Percentiles rank a stretch among this genome's conserved stretches.
phyloP scores from a whole-genome alignment of 2,888 invertebrate genomes.

The Heliconius ismenius region DNA sequence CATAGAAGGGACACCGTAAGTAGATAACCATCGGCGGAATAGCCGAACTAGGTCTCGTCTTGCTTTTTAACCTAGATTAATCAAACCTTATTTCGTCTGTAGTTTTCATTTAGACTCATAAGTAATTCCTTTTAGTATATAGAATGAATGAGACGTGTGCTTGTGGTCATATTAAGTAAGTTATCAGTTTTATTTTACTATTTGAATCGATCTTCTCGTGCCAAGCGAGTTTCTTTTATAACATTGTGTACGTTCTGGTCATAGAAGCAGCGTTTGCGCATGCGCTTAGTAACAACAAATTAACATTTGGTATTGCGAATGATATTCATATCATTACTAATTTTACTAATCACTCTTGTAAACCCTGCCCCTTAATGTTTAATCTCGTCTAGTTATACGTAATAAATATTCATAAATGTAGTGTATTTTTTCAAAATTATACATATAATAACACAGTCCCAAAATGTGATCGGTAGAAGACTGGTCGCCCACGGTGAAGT shows the following conservation, averaged over 20 bases:
- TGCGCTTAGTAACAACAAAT: constrained; percentile 64
- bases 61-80: constrained; percentile 66
- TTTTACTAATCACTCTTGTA: constrained; percentile 35
- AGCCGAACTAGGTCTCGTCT: constrained; percentile 63
- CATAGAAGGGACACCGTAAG: constrained; percentile 59
- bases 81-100: constrained; percentile 64
- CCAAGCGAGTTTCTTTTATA: constrained; percentile 62
- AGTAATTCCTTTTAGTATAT: constrained; percentile 65
- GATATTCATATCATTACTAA: constrained; percentile 42
- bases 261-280: constrained; percentile 63
- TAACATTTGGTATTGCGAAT: constrained; percentile 54
- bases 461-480: constrained; percentile 50
- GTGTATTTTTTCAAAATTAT: constrained; percentile 32
- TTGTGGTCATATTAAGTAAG: constrained; percentile 72
- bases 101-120: constrained; percentile 68
- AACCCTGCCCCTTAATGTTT: constrained; percentile 39
- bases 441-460: constrained; percentile 45
- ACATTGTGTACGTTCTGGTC: constrained; percentile 80
- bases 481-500: constrained; percentile 41
- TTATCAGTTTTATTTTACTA: constrained; percentile 64
- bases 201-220: constrained; percentile 62
- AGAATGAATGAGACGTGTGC: constrained; percentile 70
- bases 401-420: constrained; percentile 40
- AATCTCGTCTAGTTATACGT: constrained; percentile 33
- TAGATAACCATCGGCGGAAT: constrained; percentile 64